A percentile compares a stretch with the other conserved stretches of the same genome.
These are phyloP conservation scores for Ceratoteleas bidentatus DNA, from an alignment of 1,140 invertebrate species.

Conservation along the genomic window DNA sequence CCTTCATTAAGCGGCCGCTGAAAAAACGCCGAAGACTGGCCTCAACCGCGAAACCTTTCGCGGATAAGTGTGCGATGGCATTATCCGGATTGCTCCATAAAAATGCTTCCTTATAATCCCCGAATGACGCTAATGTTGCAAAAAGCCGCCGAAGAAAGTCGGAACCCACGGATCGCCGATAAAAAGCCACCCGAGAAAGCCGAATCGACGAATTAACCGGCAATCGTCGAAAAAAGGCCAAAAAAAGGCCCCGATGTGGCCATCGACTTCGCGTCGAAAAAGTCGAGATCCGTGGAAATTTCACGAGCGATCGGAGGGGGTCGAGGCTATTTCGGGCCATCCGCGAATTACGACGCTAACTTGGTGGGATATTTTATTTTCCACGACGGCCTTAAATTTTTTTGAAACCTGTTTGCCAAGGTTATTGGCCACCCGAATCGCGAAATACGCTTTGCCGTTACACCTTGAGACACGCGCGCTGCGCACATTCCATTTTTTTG, in stretches of 20 bases:
- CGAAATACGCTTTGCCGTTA: conserved; percentile 23
- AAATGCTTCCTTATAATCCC: no score
- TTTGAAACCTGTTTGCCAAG: conserved; percentile 52
- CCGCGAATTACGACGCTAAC: conserved; percentile 17
- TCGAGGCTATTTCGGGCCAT: neutral
- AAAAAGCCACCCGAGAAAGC: no score
- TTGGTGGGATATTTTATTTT: conserved; percentile 16
- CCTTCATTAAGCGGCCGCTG: conserved; percentile 6
- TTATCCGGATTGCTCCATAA: no score
- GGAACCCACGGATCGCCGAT: no score
- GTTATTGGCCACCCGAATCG: conserved; percentile 39
- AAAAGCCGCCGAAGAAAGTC: no score
- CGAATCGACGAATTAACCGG: no score
- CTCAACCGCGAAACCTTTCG: conserved; percentile 3
- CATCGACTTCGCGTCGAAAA: no score
- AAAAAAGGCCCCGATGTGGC: no score
- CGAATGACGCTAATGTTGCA: no score
- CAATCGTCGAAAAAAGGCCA: no score
- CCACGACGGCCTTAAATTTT: conserved; percentile 35
- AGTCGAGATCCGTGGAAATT: neutral
- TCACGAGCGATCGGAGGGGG: no score
- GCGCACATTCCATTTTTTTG: conserved; percentile 40
- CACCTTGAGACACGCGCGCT: conserved; percentile 19
- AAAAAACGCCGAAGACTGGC: neutral
- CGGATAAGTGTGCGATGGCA: neutral